Base-by-base conservation (phyloP, 2,888 invertebrate genomes). In the Morpho deidamia region DNA sequence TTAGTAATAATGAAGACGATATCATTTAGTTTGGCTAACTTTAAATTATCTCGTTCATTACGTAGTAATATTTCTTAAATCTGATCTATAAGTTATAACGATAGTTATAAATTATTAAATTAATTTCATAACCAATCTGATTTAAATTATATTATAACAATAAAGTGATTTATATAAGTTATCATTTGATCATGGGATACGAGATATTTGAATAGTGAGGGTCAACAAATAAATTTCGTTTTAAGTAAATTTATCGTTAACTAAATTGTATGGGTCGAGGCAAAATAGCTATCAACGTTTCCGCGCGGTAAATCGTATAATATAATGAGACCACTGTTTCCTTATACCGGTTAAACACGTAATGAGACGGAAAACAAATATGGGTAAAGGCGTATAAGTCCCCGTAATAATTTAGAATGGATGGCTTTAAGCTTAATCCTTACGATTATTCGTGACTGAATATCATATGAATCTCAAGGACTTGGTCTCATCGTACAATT, bases 141-240 rank as follows among this genome's bases (percentile, higher is more conserved):
- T 23, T 23, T 23, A 23, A 23, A 23, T 23, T 23, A 23, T 23
- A 23, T 23, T 23, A 23, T 23, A 23, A 23, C 23, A 23, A 23
- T 23, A 23, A 23, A 23, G 23, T 23, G 5, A 23, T 23, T 5
- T 5, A 23, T 2, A 23, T 23, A 23, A 23, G 23, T 23, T 23
- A 23, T 23, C 23, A 23, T 23, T 23, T 23, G 81, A 74, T 79
- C 75, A 78, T 73, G 80, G 79, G 81, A 83, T 80, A 78, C 76
- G 70, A 76, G 81, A 81, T 80, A 80, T 81, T 76, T 83, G 84
- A 84, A 78, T 83, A 81, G 84, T 83, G 77, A 75, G 82, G 84
- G 84, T 83, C 78, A 73, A 77, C 78, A 81, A 79, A 85, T 84
- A 85, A 84, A 83, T 83, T 81, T 80, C 73, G 74, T 74, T 74